These are phyloP conservation scores for Epinotia demarniana DNA, from an alignment of 2,888 invertebrate genomes.

Conservation along the genomic window DNA sequence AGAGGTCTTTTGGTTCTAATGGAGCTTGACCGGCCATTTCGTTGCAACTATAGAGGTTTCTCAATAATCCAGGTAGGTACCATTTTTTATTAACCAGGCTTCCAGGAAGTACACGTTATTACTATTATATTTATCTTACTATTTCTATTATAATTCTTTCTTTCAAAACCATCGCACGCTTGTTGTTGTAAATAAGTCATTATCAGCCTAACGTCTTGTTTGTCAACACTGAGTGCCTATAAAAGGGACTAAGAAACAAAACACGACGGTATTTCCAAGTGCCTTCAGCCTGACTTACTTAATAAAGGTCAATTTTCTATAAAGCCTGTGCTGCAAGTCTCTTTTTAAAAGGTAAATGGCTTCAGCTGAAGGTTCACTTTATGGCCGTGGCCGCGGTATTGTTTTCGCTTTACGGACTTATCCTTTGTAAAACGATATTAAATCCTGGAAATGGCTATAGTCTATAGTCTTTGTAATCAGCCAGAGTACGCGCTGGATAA, in stretches of 20 bases:
- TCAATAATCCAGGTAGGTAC: too few relatives aligned
- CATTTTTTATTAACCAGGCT: too few relatives aligned
- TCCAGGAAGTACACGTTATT: too few relatives aligned
- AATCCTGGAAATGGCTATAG: slow-evolving; percentile 14
- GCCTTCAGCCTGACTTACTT: background rate
- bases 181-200: too few relatives aligned
- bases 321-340: slow-evolving; percentile 17
- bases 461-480: background rate
- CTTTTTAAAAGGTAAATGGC: slow-evolving; percentile 39
- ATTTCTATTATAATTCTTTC: too few relatives aligned
- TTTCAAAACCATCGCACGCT: too few relatives aligned
- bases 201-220: background rate
- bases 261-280: background rate
- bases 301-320: slow-evolving; percentile 16
- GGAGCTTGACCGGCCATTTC: too few relatives aligned
- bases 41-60: too few relatives aligned
- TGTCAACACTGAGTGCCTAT: background rate
- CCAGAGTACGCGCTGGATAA: background rate
- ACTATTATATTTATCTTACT: too few relatives aligned
- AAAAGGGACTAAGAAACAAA: background rate
- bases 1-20: too few relatives aligned
- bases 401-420: slow-evolving; percentile 39
- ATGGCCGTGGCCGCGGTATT: slow-evolving; percentile 36
- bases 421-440: slow-evolving; percentile 19
- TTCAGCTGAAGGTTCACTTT: slow-evolving; percentile 31